phyloP scores from a whole-genome alignment of 1,140 invertebrate species.

The Ceratitis capitata region DNA sequence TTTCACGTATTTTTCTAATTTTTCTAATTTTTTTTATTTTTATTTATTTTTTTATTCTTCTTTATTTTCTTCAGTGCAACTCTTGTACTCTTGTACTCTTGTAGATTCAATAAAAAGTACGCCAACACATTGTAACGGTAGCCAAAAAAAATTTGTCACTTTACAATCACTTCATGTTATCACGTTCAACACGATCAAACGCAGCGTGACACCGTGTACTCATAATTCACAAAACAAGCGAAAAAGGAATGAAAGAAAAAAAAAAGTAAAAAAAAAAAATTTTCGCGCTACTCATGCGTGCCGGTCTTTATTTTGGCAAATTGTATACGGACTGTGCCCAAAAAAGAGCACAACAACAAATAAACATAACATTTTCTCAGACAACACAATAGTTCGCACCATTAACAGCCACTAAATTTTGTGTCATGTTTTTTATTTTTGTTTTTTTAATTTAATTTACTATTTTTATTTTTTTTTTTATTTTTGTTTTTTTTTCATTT shows the following conservation, averaged over 20 bases:
- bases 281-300: background rate
- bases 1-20: background rate
- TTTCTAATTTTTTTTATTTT: background rate
- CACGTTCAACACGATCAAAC: background rate
- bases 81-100: background rate
- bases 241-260: background rate
- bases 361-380: background rate
- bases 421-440: background rate
- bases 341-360: background rate
- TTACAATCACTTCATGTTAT: conserved; percentile 1
- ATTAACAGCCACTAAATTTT: background rate
- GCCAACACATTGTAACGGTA: background rate
- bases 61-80: background rate
- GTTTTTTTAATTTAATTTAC: too few relatives aligned
- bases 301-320: background rate
- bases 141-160: conserved; percentile 1
- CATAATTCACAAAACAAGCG: background rate
- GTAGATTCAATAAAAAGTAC: background rate
- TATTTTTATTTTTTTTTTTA: too few relatives aligned
- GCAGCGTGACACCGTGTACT: background rate
- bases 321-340: background rate
- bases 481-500: background rate
- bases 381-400: background rate
- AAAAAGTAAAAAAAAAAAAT: too few relatives aligned
- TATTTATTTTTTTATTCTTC: background rate